phyloP scores from a whole-genome alignment of 2,113 vertebrate genomes.

The Carassius carassius region DNA sequence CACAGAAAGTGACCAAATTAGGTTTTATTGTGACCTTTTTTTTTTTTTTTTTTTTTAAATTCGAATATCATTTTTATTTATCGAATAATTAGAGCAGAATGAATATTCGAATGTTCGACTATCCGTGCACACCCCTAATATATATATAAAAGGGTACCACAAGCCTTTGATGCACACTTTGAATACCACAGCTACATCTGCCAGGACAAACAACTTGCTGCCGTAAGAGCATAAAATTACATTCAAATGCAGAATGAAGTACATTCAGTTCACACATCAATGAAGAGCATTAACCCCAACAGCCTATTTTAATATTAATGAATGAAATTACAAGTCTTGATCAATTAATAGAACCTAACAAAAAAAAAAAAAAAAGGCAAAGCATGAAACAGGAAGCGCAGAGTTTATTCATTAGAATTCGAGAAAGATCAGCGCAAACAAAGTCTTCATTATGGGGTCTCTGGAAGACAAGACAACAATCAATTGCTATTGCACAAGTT shows the following conservation, averaged over 20 bases:
- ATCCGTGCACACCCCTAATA: too few species aligned
- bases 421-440: slow-evolving; percentile 3
- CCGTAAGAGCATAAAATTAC: background rate
- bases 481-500: slow-evolving; percentile 5
- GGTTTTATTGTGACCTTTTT: too few species aligned
- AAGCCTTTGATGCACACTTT: background rate
- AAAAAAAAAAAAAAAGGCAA: background rate
- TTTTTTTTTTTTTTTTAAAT: too few species aligned
- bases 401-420: slow-evolving; percentile 22
- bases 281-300: background rate
- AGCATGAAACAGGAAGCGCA: background rate
- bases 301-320: background rate
- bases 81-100: too few species aligned
- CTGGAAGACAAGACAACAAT: slow-evolving; percentile 33
- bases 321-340: slow-evolving; percentile 3
- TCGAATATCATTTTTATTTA: too few species aligned
- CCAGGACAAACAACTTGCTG: background rate
- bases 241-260: background rate
- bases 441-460: slow-evolving; percentile 24
- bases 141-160: too few species aligned
- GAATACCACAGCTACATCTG: background rate
- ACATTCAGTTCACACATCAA: background rate
- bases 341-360: background rate
- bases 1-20: too few species aligned
- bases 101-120: too few species aligned